Conservation (phyloP, 2,888 invertebrate genomes). For the Nymphalis urticae region DNA sequence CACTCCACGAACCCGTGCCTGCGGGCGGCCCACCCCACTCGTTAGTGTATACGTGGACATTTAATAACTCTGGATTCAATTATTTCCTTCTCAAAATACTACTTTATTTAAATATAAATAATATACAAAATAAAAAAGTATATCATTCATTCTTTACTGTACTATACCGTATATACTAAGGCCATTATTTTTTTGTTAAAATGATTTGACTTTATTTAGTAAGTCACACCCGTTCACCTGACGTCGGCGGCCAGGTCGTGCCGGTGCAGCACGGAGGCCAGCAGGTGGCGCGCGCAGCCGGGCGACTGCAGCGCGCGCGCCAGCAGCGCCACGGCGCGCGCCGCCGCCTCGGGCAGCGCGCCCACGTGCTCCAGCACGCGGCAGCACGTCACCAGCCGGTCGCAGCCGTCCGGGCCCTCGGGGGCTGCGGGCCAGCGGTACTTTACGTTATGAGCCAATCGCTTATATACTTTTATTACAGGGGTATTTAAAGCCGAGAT, state of each 20-base stretch:
- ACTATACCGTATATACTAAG: background rate
- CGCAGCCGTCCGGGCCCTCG: slow-evolving; percentile 51
- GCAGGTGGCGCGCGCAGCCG: slow-evolving; percentile 60
- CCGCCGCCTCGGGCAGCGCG: slow-evolving; percentile 73
- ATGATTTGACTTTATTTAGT: too few relatives aligned
- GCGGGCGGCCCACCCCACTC: background rate
- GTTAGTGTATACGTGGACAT: background rate
- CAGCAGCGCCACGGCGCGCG: slow-evolving; percentile 86
- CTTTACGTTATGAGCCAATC: background rate
- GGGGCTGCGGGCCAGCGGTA: slow-evolving; percentile 46
- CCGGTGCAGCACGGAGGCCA: slow-evolving; percentile 87
- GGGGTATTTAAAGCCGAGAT: too few relatives aligned
- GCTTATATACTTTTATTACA: too few relatives aligned
- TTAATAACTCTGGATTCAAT: background rate
- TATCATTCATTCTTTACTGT: too few relatives aligned
- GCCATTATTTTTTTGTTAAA: too few relatives aligned
- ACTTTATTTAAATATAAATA: too few relatives aligned
- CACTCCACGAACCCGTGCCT: slow-evolving; percentile 91
- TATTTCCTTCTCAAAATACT: too few relatives aligned
- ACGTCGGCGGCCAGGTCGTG: slow-evolving; percentile 87
- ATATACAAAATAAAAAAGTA: too few relatives aligned
- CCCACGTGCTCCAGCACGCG: slow-evolving; percentile 54
- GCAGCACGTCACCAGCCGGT: slow-evolving; percentile 65
- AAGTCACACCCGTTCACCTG: slow-evolving; percentile 45
- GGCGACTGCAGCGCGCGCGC: slow-evolving; percentile 88